Percentiles rank a stretch among this genome's conserved stretches.
phyloP scores from a whole-genome alignment of 2,797 vertebrate species.

The Kryptolebias ocellatus region DNA sequence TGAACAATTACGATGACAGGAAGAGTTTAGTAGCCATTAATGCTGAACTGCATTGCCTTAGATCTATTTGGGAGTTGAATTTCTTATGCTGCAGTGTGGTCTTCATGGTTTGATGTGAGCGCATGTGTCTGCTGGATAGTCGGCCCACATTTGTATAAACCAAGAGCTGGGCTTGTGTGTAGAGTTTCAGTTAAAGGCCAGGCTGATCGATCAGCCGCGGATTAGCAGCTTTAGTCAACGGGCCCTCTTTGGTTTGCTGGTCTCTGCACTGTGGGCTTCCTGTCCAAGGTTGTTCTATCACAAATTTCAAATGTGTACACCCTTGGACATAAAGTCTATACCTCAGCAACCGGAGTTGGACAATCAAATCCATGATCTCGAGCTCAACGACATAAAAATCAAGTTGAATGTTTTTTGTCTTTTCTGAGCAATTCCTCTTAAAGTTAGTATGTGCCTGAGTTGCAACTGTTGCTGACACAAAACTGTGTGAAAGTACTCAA shows the following conservation, averaged over 20 bases:
- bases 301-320: background rate
- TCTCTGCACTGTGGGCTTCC: constrained; percentile 36
- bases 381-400: too few species aligned
- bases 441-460: too few species aligned
- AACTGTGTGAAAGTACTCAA: too few species aligned
- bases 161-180: constrained; percentile 26
- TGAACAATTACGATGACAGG: background rate
- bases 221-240: constrained; percentile 68
- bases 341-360: too few species aligned
- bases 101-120: background rate
- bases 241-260: constrained; percentile 49
- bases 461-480: too few species aligned
- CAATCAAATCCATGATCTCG: background rate
- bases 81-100: background rate
- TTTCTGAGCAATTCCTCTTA: too few species aligned
- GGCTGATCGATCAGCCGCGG: constrained; percentile 63
- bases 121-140: background rate
- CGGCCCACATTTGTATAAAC: constrained; percentile 7
- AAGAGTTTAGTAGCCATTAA: too few species aligned
- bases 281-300: constrained; percentile 23
- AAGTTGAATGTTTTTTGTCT: too few species aligned
- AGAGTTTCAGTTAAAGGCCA: constrained; percentile 60
- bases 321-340: too few species aligned
- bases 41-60: too few species aligned
- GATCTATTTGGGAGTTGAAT: too few species aligned